Evolutionary conservation across 2,113 vertebrate genomes (phyloP).

Genomic region (Lates calcarifer): DNA sequence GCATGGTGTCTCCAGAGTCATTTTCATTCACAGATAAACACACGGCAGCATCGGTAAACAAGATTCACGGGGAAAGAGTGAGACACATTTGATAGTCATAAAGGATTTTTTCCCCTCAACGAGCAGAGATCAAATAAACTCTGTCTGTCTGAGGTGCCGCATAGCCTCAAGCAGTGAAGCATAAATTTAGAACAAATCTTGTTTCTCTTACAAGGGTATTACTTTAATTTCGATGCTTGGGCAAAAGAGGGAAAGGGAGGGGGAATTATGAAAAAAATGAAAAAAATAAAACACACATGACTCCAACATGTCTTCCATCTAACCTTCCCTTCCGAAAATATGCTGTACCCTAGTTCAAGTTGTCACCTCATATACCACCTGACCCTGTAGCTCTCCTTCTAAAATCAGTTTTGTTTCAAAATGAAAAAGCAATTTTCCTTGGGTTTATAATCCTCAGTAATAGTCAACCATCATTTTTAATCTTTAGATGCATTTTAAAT

Average conservation of each 20-base stretch:
- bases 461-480: constrained; percentile 89
- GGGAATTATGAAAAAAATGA: constrained; percentile 63
- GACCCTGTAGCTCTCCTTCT: constrained; percentile 79
- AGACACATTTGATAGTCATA: constrained; percentile 87
- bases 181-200: constrained; percentile 87
- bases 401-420: constrained; percentile 87
- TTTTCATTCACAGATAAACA: constrained; percentile 86
- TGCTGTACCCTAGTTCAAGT: constrained; percentile 64
- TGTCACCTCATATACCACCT: constrained; percentile 84
- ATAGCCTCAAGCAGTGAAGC: constrained; percentile 85
- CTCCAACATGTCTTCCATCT: constrained; percentile 58
- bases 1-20: constrained; percentile 82
- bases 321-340: constrained; percentile 72
- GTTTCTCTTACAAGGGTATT: constrained; percentile 86
- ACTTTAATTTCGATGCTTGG: constrained; percentile 85
- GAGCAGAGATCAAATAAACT: constrained; percentile 85
- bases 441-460: constrained; percentile 88
- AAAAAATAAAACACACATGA: constrained; percentile 25
- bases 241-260: constrained; percentile 52
- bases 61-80: constrained; percentile 84
- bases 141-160: constrained; percentile 82
- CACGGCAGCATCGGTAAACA: constrained; percentile 84
- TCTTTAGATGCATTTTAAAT: constrained; percentile 91
- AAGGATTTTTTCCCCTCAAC: constrained; percentile 86
- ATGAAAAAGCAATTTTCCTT: constrained; percentile 90